phyloP scores from a whole-genome alignment of 2,797 vertebrate genomes.

The Macroramphosus scolopax region DNA sequence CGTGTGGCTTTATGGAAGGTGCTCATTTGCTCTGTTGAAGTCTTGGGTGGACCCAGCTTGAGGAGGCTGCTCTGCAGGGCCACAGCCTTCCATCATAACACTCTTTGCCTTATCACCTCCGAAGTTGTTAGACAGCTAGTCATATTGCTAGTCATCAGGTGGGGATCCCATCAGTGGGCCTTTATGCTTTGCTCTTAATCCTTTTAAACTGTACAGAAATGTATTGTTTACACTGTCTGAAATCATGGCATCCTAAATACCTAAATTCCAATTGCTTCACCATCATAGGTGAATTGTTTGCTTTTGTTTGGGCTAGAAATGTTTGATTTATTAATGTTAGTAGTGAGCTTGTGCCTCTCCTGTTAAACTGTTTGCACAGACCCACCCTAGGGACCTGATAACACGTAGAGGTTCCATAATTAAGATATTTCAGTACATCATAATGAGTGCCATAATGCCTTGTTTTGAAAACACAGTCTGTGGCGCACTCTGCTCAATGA shows the following conservation, averaged over 20 bases:
- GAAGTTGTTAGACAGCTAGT: slow-evolving; percentile 16
- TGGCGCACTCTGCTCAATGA: slow-evolving; percentile 36
- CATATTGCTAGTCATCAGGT: slow-evolving; percentile 27
- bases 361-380: slow-evolving; percentile 34
- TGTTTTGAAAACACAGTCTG: slow-evolving; percentile 68
- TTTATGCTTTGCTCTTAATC: slow-evolving; percentile 36
- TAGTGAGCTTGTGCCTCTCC: too few species aligned
- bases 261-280: slow-evolving; percentile 24
- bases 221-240: not conserved
- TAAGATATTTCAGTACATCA: slow-evolving; percentile 60
- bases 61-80: slow-evolving; percentile 43
- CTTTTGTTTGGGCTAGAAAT: slow-evolving; percentile 31
- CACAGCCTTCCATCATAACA: slow-evolving; percentile 40
- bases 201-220: too few species aligned
- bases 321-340: slow-evolving; percentile 43
- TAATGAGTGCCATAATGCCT: slow-evolving; percentile 60
- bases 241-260: slow-evolving; percentile 20
- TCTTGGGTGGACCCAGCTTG: slow-evolving; percentile 69
- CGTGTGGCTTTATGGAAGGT: slow-evolving; percentile 82
- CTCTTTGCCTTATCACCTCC: slow-evolving; percentile 29
- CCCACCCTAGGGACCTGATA: slow-evolving; percentile 45
- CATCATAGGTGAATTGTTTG: slow-evolving; percentile 29
- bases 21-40: slow-evolving; percentile 70
- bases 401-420: slow-evolving; percentile 57
- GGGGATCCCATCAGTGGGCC: slow-evolving; percentile 18